Evolutionary conservation across 2,113 vertebrate species (phyloP).

Genomic region (Equus przewalskii): DNA sequence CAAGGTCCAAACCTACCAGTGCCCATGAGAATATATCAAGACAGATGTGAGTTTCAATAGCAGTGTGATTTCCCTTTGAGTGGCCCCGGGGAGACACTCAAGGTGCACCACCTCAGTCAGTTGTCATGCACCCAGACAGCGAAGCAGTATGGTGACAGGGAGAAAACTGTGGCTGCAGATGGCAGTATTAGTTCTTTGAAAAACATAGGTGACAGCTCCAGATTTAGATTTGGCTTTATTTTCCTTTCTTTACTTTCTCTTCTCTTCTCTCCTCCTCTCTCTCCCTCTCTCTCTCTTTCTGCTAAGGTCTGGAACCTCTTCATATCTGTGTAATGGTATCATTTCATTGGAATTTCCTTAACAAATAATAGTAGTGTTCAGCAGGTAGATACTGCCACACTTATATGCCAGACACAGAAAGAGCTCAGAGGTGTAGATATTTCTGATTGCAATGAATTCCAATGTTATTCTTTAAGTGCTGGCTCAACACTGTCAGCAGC

Average conservation of each 20-base stretch:
- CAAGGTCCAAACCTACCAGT: neutral
- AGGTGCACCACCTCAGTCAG: neutral
- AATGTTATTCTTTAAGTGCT: neutral
- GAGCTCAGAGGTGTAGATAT: neutral
- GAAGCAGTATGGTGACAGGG: neutral
- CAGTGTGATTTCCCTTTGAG: neutral
- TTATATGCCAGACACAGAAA: conserved; percentile 39
- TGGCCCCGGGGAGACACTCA: neutral
- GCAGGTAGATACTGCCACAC: neutral
- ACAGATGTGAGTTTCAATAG: neutral
- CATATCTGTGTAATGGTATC: neutral
- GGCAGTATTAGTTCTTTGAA: neutral
- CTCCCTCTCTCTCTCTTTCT: neutral
- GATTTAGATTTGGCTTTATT: neutral
- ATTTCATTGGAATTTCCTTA: conserved; percentile 50
- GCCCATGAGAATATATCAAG: neutral
- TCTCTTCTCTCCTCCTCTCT: no score
- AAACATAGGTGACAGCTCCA: neutral
- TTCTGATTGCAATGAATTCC: neutral
- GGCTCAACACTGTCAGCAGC: neutral
- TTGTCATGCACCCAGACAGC: neutral
- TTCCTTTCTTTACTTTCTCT: neutral
- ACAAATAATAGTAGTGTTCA: neutral
- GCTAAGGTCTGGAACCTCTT: neutral
- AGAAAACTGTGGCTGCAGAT: neutral